Evolutionary conservation across 2,113 vertebrate species (phyloP), one percentile per base, ranked within the genome.

Genomic region (Scomber japonicus): DNA sequence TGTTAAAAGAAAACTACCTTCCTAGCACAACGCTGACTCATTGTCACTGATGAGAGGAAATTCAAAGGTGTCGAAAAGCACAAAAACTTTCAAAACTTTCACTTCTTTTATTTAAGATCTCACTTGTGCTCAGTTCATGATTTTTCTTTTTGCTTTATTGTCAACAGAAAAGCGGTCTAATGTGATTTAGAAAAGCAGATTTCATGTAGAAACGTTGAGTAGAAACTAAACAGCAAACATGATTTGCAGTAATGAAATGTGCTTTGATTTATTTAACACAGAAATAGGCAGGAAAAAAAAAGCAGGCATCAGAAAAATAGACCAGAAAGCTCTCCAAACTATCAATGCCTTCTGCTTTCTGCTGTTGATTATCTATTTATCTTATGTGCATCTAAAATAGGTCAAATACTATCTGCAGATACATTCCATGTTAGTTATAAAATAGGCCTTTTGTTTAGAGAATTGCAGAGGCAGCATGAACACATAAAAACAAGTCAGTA

Each of bases 231-330:
- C 6, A 59, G 44, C 7, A 14, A 79, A 3, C 13, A n/a, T 55
- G 45, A 76, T 81, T 48, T 67, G 50, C 24, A 16, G 11, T 51
- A 75, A 72, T 51, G 64, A 78, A 66, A 79, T 5, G 11, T 27
- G 19, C 78, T 82, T 90, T 86, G 71, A 88, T 86, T 88, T 60
- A 71, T 27, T 27, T 27, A 27, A 27, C 24, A 76, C 63, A 74
- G 44, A 80, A 80, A 74, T 54, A 67, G 55, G 45, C 19, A 57
- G 53, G 53, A 2, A 4, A 35, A 51, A 30, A 19, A 50, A 55
- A 30, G 56, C 0, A 56, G 51, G 12, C 57, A 24, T 69, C 51
- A 73, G 60, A 53, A 8, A 75, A 66, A 40, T 6, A 11, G 50
- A 83, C 19, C 81, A 67, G 48, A 67, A 44, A 59, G 50, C n/a